Base-by-base conservation (phyloP, 2,113 vertebrate genomes). In the Ceyx cyanopectus region DNA sequence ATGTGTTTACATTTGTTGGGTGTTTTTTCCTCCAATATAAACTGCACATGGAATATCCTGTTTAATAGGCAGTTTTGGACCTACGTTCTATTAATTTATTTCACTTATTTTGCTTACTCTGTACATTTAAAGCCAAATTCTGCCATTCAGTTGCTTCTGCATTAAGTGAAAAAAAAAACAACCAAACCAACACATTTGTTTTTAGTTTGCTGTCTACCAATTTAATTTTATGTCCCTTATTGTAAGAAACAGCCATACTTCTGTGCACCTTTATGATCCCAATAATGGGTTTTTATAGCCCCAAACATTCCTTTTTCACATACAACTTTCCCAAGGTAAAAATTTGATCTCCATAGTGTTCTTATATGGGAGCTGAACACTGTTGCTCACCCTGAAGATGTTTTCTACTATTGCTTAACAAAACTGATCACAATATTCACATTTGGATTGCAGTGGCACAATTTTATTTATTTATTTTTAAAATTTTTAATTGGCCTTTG, bases 261-360 rank as follows among this genome's bases (percentile, higher is more conserved):
- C 9, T 57, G 1, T 73, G 76, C n/a, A 30, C 10, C 23, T 62
- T 81, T 65, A 65, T 90, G n/a, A 76, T 80, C n/a, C 22, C n/a
- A 65, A 0, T 4, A 6, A 26, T 19, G 5, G 0, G 1, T 10
- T 62, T 85, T 43, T 40, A 12, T 54, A 75, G 14, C 5, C 4
- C 4, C 8, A 14, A 20, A 16, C 14, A 13, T 46, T n/a, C 30
- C 32, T 78, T 81, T 69, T 74, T 61, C 43, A 17, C 9, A 5
- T 0, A 1, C 6, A 10, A 58, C 10, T 81, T 91, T 81, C 27
- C n/a, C 32, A 60, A 51, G 10, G 22, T 32, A 61, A 89, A 87
- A 62, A 43, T 37, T 53, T 69, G 8, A 26, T 62, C 41, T 10
- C 5, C 43, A 6, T 1, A 0, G 6, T 29, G 51, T 58, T 92